phyloP scores from a whole-genome alignment of 2,888 invertebrate species.

The Tipula helvola region DNA sequence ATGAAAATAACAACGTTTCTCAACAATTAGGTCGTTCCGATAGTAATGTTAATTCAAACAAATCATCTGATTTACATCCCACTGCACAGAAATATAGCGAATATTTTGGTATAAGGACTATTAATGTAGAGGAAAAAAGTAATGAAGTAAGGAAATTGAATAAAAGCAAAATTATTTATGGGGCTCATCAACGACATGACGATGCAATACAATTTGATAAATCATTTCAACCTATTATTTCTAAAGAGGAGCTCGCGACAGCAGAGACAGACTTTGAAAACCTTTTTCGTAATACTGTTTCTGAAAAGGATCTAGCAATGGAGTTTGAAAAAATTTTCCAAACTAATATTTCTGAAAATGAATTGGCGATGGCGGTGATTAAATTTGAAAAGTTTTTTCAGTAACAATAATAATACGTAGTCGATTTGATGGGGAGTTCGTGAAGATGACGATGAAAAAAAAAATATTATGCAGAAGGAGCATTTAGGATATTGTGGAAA shows the following conservation, averaged over 20 bases:
- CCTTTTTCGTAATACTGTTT: background rate
- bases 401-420: background rate
- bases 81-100: conserved; percentile 26
- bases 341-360: background rate
- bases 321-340: background rate
- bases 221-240: background rate
- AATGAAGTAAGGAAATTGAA: background rate
- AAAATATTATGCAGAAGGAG: background rate
- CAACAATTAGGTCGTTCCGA: background rate
- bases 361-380: background rate
- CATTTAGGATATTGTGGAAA: background rate
- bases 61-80: background rate
- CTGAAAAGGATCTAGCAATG: background rate
- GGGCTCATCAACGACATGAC: background rate
- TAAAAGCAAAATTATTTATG: background rate
- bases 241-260: background rate
- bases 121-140: background rate
- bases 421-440: background rate
- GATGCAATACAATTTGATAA: background rate
- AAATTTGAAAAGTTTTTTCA: background rate
- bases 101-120: conserved; percentile 25
- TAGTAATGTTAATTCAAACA: background rate
- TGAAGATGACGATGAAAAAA: background rate
- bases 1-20: background rate
- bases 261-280: background rate